Evolutionary conservation across 2,797 vertebrate species (phyloP).

Genomic region (Catostomus latipinnis): DNA sequence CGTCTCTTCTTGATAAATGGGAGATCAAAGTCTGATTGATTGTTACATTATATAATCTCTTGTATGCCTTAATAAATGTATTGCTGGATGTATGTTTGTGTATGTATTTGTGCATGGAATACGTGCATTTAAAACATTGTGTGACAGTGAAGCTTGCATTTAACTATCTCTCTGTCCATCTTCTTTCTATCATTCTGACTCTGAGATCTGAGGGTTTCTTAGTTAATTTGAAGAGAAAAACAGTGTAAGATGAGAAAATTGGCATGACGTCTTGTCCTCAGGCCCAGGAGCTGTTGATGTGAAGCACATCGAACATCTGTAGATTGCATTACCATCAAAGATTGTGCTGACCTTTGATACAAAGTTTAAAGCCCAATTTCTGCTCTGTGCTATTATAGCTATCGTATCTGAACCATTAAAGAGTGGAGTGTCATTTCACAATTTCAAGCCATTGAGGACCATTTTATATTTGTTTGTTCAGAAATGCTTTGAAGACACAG

Average conservation of each 20-base stretch:
- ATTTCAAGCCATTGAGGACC: background rate
- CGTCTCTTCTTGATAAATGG: conserved; percentile 30
- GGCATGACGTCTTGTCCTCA: conserved; percentile 20
- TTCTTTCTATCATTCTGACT: conserved; percentile 1
- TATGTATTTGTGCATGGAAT: background rate
- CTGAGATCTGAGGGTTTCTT: conserved; percentile 7
- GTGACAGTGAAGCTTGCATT: background rate
- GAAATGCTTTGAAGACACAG: conserved; percentile 33
- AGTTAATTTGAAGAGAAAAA: conserved; percentile 34
- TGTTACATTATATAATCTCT: conserved; percentile 6
- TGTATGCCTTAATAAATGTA: background rate
- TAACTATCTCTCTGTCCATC: background rate
- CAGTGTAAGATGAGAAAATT: conserved; percentile 4
- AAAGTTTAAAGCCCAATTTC: conserved; percentile 27
- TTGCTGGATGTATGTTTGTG: background rate
- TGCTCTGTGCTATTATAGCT: conserved; percentile 5
- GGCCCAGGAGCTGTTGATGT: conserved; percentile 9
- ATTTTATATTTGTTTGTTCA: conserved; percentile 37
- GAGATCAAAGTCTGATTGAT: conserved; percentile 17
- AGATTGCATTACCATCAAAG: conserved; percentile 28
- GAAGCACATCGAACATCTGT: conserved; percentile 22
- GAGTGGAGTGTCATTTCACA: background rate
- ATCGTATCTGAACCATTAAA: background rate
- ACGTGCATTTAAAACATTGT: background rate
- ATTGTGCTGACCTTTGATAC: conserved; percentile 12